Base-by-base conservation (phyloP, 2,888 invertebrate species). In the Psylliodes chrysocephalus region DNA sequence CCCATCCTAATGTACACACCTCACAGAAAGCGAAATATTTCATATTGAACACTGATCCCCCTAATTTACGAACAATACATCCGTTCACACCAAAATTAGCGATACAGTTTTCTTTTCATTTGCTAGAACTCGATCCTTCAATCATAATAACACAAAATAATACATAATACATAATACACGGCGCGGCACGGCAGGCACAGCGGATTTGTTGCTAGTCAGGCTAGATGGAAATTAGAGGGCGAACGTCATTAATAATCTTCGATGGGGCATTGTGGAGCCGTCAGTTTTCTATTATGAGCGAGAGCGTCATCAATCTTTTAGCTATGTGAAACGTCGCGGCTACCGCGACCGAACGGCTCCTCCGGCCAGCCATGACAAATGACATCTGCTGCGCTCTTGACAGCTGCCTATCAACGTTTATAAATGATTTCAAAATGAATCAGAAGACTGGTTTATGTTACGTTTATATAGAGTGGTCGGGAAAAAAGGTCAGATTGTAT, bases 341-440 rank as follows among this genome's bases (percentile, higher is more conserved):
- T 75, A 82, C 82, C 82, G 81, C 84, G 84, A 85, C 85, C 85
- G 82, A 82, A 81, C 84, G 84, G 84, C 85, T 84, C 82, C 85
- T 84, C 82, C 82, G 79, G 74, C 86, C 83, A 84, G 84, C 83
- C 84, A 86, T 88, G 87, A 88, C 87, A 88, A 88, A 88, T 86
- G 87, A 87, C 87, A 87, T 86, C 87, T 87, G 87, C 86, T 87
- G 85, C 84, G 84, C 73, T 72, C 77, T 76, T 79, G 81, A 80
- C 86, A 86, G 87, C 86, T 87, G 87, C 86, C 87, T 86, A 86
- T 87, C 87, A 87, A 85, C 85, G 84, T 86, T 87, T 87, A 87
- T 87, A 87, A 87, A 87, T 87, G 86, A 86, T 86, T 85, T 82
- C 84, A 85, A 86, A 86, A 86, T 86, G 86, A 64, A 60, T 66